A percentile compares a stretch with the other conserved stretches of the same genome.
Conservation (phyloP, 2,888 invertebrate genomes). For the Pardosa pseudoannulata region DNA sequence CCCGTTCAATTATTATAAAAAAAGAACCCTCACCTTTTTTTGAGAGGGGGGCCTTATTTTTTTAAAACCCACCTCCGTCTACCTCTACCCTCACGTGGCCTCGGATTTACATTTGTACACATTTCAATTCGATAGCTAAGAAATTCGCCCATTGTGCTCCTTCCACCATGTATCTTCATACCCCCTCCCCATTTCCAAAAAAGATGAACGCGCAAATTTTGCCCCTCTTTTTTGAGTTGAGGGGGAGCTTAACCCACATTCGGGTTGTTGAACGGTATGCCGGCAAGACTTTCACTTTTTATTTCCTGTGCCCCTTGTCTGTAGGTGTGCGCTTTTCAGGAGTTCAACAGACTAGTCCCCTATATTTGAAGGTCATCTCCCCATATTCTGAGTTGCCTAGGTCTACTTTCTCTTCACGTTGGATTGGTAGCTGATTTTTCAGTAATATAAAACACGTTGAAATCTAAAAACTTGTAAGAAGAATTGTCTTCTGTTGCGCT, state of each 20-base stretch:
- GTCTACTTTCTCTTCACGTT: too few species aligned
- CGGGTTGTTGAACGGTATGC: conserved; percentile 39
- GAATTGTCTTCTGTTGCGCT: too few species aligned
- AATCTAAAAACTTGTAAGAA: too few species aligned
- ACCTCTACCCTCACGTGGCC: conserved; percentile 18
- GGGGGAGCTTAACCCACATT: conserved; percentile 39
- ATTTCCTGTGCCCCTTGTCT: not conserved
- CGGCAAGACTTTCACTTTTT: not conserved
- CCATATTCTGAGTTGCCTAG: too few species aligned
- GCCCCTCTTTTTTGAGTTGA: not conserved
- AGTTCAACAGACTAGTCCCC: not conserved
- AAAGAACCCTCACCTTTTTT: not conserved
- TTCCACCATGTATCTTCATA: conserved; percentile 16
- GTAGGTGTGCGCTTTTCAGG: not conserved
- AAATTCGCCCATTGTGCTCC: conserved; percentile 30
- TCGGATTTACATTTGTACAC: conserved; percentile 18
- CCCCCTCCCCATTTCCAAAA: too few species aligned
- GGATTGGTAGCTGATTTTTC: too few species aligned
- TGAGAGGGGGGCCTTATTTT: not conserved
- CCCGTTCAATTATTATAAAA: conserved; percentile 25
- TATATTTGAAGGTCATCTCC: not conserved
- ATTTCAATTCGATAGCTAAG: conserved; percentile 1
- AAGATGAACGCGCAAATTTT: not conserved
- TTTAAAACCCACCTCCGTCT: too few species aligned
- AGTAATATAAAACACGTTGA: too few species aligned